Evolutionary conservation across 2,113 vertebrate species (phyloP), one percentile per base, ranked within the genome.

Genomic region (Takifugu bimaculatus): DNA sequence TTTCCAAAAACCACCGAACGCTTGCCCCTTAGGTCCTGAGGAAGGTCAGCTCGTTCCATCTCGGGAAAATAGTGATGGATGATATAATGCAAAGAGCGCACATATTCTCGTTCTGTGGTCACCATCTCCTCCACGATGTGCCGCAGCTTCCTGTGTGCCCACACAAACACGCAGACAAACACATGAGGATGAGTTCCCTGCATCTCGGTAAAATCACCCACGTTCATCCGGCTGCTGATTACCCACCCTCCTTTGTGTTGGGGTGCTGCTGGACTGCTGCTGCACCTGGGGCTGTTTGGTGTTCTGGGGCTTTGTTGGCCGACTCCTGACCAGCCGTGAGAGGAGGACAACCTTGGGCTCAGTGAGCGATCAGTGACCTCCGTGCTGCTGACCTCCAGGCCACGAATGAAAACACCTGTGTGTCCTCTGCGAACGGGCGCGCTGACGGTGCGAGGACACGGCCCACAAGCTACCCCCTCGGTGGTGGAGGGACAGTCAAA

Each of bases 41-140:
- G 97, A 2, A 98, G 91, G 83, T 96, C 95, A 0, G 60, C 60
- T 0, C 94, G 93, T 68, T 99, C 95, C 92, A 98, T 93, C 91
- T 98, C 96, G 0, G 96, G 95, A 81, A 94, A 94, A 85, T 98
- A 99, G 84, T 95, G 94, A 5, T 92, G 90, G 0, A 96, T 90
- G 84, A 93, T 92, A 83, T 96, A 99, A 12, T 80, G 73, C 7
- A 99, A 91, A 0, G 97, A 96, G n/a, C 92, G 90, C 6, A 99
- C 96, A 0, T 98, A 99, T 6, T 98, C 95, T 4, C 88, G 85
- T 83, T 99, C 97, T 0, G 97, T 97, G 54, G 90, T 92, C 14
- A 99, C 93, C 97, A 99, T 95, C 87, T 99, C 97, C 0, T 94
- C 94, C 15, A 98, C 88, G 42, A 99, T 93, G 85, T 94, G 94